These are phyloP conservation scores for Myiozetetes cayanensis DNA, from an alignment of 2,113 vertebrate genomes.

Conservation along the genomic window DNA sequence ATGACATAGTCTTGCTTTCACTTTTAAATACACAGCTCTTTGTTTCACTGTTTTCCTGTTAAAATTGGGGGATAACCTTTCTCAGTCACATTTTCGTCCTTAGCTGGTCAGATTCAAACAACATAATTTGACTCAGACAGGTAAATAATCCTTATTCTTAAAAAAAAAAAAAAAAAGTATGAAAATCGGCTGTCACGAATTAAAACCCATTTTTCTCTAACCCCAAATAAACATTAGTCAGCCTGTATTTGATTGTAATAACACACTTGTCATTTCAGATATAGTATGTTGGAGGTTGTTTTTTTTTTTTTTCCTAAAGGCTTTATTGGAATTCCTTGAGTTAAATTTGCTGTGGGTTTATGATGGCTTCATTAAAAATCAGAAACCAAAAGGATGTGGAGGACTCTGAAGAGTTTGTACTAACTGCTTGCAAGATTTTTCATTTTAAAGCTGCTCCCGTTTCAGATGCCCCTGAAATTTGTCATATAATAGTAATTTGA, in stretches of 20 bases:
- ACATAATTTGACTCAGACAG: constrained; percentile 24
- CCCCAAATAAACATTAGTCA: constrained; percentile 46
- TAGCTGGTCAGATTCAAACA: neutral
- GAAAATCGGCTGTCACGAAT: constrained; percentile 40
- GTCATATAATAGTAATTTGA: neutral
- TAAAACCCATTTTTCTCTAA: constrained; percentile 32
- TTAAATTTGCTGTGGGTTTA: neutral
- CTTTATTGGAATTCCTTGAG: constrained; percentile 40
- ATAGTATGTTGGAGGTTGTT: neutral
- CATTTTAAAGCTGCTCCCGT: neutral
- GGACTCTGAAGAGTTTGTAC: neutral
- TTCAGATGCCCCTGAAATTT: neutral
- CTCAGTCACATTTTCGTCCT: neutral
- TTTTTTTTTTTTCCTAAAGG: neutral
- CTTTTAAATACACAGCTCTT: neutral
- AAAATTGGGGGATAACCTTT: neutral
- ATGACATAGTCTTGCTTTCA: neutral
- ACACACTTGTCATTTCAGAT: constrained; percentile 18
- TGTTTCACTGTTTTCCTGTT: neutral
- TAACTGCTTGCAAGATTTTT: neutral
- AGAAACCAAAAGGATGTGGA: constrained; percentile 4
- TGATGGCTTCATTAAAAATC: constrained; percentile 35
- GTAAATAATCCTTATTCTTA: constrained; percentile 32
- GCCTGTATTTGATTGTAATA: constrained; percentile 33
- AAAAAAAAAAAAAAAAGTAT: neutral